These are phyloP conservation scores for Myiagra hebetior DNA, from an alignment of 2,113 vertebrate genomes.

Conservation along the genomic window DNA sequence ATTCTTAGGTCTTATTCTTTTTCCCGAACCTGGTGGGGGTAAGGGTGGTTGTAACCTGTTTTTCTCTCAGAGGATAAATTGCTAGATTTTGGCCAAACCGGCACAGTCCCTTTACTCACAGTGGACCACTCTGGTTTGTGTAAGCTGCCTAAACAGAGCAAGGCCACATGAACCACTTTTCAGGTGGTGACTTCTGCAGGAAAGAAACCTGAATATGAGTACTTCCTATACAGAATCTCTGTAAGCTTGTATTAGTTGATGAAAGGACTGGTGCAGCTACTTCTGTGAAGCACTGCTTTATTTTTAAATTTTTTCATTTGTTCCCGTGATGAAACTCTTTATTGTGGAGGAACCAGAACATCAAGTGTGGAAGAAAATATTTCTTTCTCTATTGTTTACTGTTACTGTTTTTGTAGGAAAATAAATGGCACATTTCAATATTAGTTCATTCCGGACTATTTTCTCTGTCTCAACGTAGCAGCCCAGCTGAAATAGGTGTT, in stretches of 20 bases:
- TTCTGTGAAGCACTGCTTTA: not conserved
- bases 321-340: not conserved
- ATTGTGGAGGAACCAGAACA: not conserved
- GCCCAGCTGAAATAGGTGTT: not conserved
- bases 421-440: not conserved
- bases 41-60: too few relatives aligned
- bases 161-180: not conserved
- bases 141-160: not conserved
- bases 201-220: not conserved
- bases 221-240: accelerated
- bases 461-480: not conserved
- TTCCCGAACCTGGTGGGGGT: too few relatives aligned
- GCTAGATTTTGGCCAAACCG: too few relatives aligned
- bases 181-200: not conserved
- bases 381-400: not conserved
- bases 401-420: not conserved
- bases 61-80: too few relatives aligned
- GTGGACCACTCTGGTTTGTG: not conserved
- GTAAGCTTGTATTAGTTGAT: accelerated
- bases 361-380: not conserved
- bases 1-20: not conserved
- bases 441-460: not conserved
- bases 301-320: not conserved
- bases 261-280: not conserved
- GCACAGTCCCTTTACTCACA: too few relatives aligned